Evolutionary conservation across 2,113 vertebrate genomes (phyloP), one percentile per base, ranked within the genome.

Genomic region (Macrotis lagotis): DNA sequence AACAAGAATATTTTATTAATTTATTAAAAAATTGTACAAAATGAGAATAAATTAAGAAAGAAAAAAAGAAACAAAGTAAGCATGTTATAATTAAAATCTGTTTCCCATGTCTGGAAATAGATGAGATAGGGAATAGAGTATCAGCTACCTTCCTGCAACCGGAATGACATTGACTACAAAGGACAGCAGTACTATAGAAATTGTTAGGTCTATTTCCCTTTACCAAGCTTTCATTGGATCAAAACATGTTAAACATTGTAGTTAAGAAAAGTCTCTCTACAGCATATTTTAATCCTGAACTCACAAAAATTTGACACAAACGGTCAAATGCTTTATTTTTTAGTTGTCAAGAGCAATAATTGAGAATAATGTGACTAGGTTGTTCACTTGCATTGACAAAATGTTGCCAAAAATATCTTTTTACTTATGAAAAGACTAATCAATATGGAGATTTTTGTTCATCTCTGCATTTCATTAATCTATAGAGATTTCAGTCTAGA

Each of bases 311-410:
- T 93, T 90, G 66, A 94, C 93, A 91, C 49, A 97, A 93, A 95
- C 95, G 92, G 53, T 91, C 90, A 96, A 94, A 94, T 96, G 88
- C 95, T 94, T 94, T 94, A 74, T 92, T 96, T 96, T 94, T 88
- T 93, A 94, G 24, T 93, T 95, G 51, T 92, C 91, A 90, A 48
- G 5, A 44, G 31, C 83, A 52, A 93, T 28, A 93, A 14, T 25
- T 93, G 52, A 14, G 95, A 93, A 48, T 22, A 91, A 93, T 94
- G 95, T 96, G 83, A 95, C 95, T 25, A 48, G 90, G 95, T 59
- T 95, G 28, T 25, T n/a, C 94, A 91, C 16, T 94, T 48, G 24
- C 48, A n/a, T 25, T 89, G 47, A 94, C 89, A 95, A 93, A 50
- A 11, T 66, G 59, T 37, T 96, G 14, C 93, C 37, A 92, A 83